A percentile compares a stretch with the other conserved stretches of the same genome.
Evolutionary conservation across 2,113 vertebrate species (phyloP).

Genomic region (Platysternon megacephalum): DNA sequence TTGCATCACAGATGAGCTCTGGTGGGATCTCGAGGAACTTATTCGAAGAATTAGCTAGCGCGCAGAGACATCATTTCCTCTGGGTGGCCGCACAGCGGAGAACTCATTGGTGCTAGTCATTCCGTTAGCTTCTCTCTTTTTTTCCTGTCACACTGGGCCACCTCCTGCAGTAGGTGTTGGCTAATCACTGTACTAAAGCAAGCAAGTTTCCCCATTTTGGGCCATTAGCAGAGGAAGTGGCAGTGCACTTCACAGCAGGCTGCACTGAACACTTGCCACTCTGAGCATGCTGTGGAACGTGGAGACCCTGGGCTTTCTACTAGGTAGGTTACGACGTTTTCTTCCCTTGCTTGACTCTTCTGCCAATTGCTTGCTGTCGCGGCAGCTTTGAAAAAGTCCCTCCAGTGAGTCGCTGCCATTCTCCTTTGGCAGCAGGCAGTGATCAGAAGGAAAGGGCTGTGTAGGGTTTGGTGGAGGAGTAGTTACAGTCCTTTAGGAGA

Average conservation of each 20-base stretch:
- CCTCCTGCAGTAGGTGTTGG: slow-evolving; percentile 5
- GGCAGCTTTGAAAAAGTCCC: background rate
- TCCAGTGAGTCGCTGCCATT: background rate
- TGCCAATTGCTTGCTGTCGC: background rate
- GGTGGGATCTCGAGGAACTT: background rate
- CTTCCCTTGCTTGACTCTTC: background rate
- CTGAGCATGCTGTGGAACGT: slow-evolving; percentile 64
- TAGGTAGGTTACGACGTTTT: slow-evolving; percentile 61
- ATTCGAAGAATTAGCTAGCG: background rate
- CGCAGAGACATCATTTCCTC: background rate
- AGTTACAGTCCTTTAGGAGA: background rate
- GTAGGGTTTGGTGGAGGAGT: background rate
- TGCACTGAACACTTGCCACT: slow-evolving; percentile 14
- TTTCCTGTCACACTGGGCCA: background rate
- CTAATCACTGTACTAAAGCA: slow-evolving; percentile 39
- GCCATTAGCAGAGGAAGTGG: slow-evolving; percentile 52
- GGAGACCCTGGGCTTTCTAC: slow-evolving; percentile 21
- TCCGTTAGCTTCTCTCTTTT: background rate
- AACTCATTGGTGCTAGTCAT: background rate
- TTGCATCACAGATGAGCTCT: background rate
- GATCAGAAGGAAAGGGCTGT: background rate
- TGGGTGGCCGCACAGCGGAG: background rate
- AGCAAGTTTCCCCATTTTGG: slow-evolving; percentile 51
- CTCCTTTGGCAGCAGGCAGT: background rate
- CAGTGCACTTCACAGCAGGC: background rate